Base-by-base conservation (phyloP, 2,888 invertebrate genomes). In the Callyntrura sp. region DNA sequence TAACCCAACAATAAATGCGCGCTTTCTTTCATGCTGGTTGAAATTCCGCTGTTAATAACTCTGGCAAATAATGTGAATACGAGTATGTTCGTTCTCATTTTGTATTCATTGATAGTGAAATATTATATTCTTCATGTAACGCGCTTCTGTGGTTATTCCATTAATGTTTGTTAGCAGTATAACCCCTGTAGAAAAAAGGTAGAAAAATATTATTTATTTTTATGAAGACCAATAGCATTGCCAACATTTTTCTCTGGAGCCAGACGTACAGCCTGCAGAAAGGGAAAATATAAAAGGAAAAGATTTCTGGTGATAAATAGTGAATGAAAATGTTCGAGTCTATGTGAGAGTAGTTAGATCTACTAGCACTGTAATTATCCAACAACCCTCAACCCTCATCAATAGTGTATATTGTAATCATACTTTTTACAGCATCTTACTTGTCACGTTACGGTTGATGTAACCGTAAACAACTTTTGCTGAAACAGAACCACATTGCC, bases 241-340 rank as follows among this genome's bases (percentile, higher is more conserved):
- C 35, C 25, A 35, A 25, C 55, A n/a, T 57, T 70, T 28, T 76
- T 85, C 20, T 28, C 79, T 70, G 81, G 79, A 87, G 79, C 87
- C 79, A 45, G 55, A 23, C 43, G 81, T 81, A 14, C 62, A 62
- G 6, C 43, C 17, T n/a, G n/a, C n/a, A 20, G 45, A 81, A 62
- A 45, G 88, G 68, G 51, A 68, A 25, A 6, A 14, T 28, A 60
- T 20, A 60, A 78, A 55, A 14, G 51, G 51, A 43, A 62, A 48
- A 88, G 82, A 88, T 88, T 82, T 73, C 76, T 70, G 60, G 73
- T 82, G 88, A 88, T 88, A 88, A 88, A 82, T 62, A 60, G 70
- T 81, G 88, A 82, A 82, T 82, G 88, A 82, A 85, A 76, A 51
- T 62, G 20, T 62, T 35, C 45, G 81, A n/a, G n/a, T n/a, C n/a